A percentile compares a stretch with the other conserved stretches of the same genome.
phyloP scores from a whole-genome alignment of 1,140 invertebrate genomes.

The Bathynomus jamesi region DNA sequence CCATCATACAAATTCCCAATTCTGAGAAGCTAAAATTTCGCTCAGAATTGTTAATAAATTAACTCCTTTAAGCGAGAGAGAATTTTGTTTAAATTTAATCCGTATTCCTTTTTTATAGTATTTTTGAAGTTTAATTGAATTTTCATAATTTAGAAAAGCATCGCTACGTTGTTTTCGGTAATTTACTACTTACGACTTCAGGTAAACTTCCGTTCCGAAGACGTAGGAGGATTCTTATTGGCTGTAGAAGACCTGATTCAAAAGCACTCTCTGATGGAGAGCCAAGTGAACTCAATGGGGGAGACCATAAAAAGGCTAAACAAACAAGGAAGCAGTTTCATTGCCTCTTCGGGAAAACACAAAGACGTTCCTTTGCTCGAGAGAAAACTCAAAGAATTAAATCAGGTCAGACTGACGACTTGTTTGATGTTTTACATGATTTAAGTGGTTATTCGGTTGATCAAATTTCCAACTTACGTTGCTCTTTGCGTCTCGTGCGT shows the following conservation, averaged over 20 bases:
- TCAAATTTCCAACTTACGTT: no score
- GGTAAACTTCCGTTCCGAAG: constrained; percentile 72
- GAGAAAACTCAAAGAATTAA: constrained; percentile 60
- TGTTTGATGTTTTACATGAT: no score
- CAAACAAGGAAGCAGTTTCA: constrained; percentile 42
- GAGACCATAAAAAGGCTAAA: constrained; percentile 70
- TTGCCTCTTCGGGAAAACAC: constrained; percentile 39
- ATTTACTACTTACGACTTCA: constrained; percentile 40
- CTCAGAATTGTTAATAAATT: background rate
- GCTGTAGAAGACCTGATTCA: constrained; percentile 89
- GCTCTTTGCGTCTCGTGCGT: no score
- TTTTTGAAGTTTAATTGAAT: no score
- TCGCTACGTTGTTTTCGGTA: no score
- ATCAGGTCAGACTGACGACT: constrained; percentile 46
- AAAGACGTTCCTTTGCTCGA: constrained; percentile 59
- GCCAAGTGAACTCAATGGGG: constrained; percentile 72
- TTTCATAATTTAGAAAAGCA: no score
- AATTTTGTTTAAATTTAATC: no score
- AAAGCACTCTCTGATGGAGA: constrained; percentile 81
- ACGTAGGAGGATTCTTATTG: constrained; percentile 82
- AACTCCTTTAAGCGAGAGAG: no score
- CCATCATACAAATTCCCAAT: no score
- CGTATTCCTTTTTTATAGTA: background rate
- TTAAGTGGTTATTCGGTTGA: no score
- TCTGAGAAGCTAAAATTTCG: background rate